Evolutionary conservation across 2,113 vertebrate genomes (phyloP), one percentile per base, ranked within the genome.

Genomic region (Oryzias celebensis): DNA sequence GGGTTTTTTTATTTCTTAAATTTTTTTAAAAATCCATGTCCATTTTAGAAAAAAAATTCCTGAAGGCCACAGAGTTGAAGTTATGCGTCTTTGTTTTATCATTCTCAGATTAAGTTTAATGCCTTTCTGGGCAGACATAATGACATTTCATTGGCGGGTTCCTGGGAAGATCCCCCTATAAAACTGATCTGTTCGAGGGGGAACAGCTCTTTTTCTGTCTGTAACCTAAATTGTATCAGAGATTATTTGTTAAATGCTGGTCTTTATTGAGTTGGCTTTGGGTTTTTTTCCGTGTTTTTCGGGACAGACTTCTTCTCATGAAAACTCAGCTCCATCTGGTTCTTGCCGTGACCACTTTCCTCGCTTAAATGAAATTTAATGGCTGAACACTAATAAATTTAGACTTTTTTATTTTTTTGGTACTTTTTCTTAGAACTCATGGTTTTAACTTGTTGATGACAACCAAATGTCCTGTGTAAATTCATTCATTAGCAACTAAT

Each of bases 321-420:
- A n/a, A 45, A 68, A 22, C 52, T 55, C 50, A 0, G 24, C 26
- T 66, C 31, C 51, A 41, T 68, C 15, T 52, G 49, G 20, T 4
- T 22, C 45, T 23, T 63, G 26, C 14, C 43, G 49, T 44, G 12
- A 56, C 52, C 10, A 23, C 5, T 46, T 63, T 17, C 1, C 26
- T 44, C 51, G 22, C 36, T 55, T 43, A 46, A 61, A 42, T 62
- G 2, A 15, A 62, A 23, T 65, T 22, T 24, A 57, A 22, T 65
- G 47, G 10, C 52, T 57, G 16, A 18, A 7, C 55, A 51, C 12
- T 24, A 5, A 22, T 56, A 20, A 0, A 14, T 50, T 71, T n/a
- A 28, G 52, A 48, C 1, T 1, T 17, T 47, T 47, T 20, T 36
- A 15, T 14, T 2, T 24, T 24, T 48, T 14, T 51, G 15, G 8